Evolutionary conservation across 2,797 vertebrate genomes (phyloP).

Genomic region (Hipposideros larvatus): DNA sequence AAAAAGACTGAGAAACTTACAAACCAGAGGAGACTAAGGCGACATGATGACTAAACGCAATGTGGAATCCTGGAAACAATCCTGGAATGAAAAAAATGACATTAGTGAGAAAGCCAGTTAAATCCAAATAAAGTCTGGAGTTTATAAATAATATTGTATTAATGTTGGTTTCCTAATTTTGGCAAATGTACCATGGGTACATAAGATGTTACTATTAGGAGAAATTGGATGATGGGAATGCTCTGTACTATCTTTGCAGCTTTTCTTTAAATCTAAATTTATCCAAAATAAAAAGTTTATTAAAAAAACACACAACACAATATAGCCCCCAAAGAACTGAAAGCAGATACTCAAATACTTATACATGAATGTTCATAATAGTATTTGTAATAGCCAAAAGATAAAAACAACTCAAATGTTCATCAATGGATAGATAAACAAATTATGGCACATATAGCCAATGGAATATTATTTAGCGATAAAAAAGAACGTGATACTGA

Average conservation of each 20-base stretch:
- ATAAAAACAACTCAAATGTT: neutral
- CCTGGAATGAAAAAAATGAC: neutral
- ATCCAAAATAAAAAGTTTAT: neutral
- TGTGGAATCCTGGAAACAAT: neutral
- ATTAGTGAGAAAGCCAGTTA: neutral
- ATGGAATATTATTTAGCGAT: neutral
- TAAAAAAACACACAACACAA: neutral
- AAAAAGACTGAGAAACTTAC: neutral
- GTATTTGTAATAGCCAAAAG: neutral
- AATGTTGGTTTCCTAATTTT: neutral
- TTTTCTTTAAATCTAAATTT: neutral
- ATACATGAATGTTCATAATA: neutral
- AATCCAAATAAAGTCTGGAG: neutral
- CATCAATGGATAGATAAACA: neutral
- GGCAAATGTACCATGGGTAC: neutral
- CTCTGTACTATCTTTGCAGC: neutral
- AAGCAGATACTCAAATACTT: neutral
- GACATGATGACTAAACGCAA: neutral
- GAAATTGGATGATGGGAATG: neutral
- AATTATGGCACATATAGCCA: neutral
- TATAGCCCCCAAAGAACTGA: neutral
- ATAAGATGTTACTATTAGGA: neutral
- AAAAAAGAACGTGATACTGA: neutral
- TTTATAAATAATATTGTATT: neutral
- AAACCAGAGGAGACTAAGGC: neutral